Evolutionary conservation across 2,888 invertebrate species (phyloP).

Genomic region (Orthosia gothica): DNA sequence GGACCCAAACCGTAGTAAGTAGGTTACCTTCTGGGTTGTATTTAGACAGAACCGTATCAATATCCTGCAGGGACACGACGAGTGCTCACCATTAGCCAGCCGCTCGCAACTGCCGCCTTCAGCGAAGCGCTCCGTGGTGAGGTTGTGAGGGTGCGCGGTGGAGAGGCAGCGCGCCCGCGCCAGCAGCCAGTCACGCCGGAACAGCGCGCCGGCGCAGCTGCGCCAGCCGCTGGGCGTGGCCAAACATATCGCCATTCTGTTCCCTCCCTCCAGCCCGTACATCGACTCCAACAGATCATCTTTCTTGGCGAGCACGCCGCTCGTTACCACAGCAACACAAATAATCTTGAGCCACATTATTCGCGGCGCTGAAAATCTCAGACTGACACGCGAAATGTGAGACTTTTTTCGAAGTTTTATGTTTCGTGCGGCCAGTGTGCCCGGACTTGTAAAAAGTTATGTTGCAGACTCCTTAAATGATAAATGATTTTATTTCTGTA

Average conservation of each 20-base stretch:
- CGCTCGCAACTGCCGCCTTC: slow-evolving; percentile 51
- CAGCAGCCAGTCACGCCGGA: slow-evolving; percentile 70
- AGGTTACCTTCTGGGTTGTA: no score
- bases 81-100: slow-evolving; percentile 40
- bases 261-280: slow-evolving; percentile 55
- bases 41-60: not conserved
- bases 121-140: slow-evolving; percentile 40
- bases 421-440: slow-evolving; percentile 22
- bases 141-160: slow-evolving; percentile 3
- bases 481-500: no score
- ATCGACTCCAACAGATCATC: slow-evolving; percentile 56
- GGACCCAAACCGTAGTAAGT: no score
- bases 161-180: slow-evolving; percentile 65
- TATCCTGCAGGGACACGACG: not conserved
- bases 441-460: slow-evolving; percentile 20
- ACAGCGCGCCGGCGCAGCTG: slow-evolving; percentile 65
- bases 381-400: slow-evolving; percentile 11
- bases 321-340: slow-evolving; percentile 30
- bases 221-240: slow-evolving; percentile 38
- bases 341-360: slow-evolving; percentile 52
- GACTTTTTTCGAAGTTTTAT: slow-evolving; percentile 5
- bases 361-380: not conserved
- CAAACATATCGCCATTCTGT: slow-evolving; percentile 61
- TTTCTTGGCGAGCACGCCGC: slow-evolving; percentile 27
- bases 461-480: not conserved